Base-by-base conservation (phyloP, 1,140 invertebrate species). In the Hyphantria cunea region DNA sequence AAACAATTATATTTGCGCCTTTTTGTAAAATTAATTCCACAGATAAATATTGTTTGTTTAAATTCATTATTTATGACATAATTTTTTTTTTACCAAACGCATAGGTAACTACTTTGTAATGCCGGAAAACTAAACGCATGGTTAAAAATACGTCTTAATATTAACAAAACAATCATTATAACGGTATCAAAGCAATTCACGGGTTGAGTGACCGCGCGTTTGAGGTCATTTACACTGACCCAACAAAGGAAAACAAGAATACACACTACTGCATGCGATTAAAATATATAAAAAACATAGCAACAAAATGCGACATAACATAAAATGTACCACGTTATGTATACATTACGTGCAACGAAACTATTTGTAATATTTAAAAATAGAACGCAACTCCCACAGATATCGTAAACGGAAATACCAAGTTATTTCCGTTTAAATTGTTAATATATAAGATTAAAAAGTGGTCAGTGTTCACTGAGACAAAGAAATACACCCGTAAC, bases 221-320 rank as follows among this genome's bases (percentile, higher is more conserved):
- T 51, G 58, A 73, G 80, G 80, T 80, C 76, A 70, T 69, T 77
- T 70, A 72, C 65, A 71, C 64, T 69, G 60, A 66, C 44, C 52
- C 48, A 66, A 76, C 70, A 76, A 73, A 73, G 68, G 47, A 74
- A 76, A 65, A 63, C 51, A 45, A 6, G 52, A 47, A 42, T 25
- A 37, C 41, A 48, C 14, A 32, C 31, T 32, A 14, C 39, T 49
- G 41, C 15, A 41, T 62, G 42, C 31, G 32, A 56, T 51, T 52
- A 56, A 52, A 70, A 39, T 48, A 65, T 37, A 64, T 55, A 54
- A 66, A 53, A 61, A 39, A 62, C 58, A 45, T 34, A 34, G n/a
- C 7, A 53, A 14, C 17, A 25, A 25, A 47, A 44, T 25, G 11
- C 39, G 37, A 61, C 17, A 51, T 44, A 37, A 61, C 25, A 61